A percentile compares a stretch with the other conserved stretches of the same genome.
phyloP scores from a whole-genome alignment of 2,888 invertebrate genomes.

The Patella depressa region DNA sequence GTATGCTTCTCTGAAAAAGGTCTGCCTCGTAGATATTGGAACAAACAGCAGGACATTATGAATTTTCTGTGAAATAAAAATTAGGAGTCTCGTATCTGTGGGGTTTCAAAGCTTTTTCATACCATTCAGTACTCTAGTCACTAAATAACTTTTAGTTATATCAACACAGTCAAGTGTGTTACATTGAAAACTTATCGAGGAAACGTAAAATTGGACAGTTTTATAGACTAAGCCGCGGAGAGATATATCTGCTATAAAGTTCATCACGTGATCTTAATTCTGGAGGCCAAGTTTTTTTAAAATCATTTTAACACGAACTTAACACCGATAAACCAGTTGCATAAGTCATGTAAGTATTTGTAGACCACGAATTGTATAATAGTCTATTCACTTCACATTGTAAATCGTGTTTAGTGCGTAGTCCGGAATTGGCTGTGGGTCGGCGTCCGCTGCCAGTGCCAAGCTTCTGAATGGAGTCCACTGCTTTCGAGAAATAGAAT shows the following conservation, averaged over 20 bases:
- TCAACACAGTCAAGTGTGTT: neutral
- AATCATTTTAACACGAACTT: neutral
- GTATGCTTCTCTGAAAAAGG: neutral
- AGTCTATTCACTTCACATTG: neutral
- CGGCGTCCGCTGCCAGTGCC: neutral
- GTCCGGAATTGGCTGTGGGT: neutral
- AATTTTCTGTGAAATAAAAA: neutral
- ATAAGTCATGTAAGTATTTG: neutral
- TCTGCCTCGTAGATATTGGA: neutral
- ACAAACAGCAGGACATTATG: neutral
- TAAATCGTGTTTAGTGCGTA: neutral
- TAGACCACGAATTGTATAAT: neutral
- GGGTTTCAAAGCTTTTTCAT: neutral
- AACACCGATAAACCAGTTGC: neutral
- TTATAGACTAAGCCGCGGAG: neutral
- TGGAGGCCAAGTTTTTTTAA: neutral
- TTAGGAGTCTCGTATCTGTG: neutral
- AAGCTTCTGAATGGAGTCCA: neutral
- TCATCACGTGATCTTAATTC: neutral
- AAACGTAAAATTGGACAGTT: neutral
- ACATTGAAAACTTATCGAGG: neutral
- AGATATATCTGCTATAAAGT: neutral
- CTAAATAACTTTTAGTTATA: neutral
- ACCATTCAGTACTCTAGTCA: neutral
- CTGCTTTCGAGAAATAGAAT: conserved; percentile 3